Conservation (phyloP, 64 coral and sea anemone species). For the Actinia tenebrosa region DNA sequence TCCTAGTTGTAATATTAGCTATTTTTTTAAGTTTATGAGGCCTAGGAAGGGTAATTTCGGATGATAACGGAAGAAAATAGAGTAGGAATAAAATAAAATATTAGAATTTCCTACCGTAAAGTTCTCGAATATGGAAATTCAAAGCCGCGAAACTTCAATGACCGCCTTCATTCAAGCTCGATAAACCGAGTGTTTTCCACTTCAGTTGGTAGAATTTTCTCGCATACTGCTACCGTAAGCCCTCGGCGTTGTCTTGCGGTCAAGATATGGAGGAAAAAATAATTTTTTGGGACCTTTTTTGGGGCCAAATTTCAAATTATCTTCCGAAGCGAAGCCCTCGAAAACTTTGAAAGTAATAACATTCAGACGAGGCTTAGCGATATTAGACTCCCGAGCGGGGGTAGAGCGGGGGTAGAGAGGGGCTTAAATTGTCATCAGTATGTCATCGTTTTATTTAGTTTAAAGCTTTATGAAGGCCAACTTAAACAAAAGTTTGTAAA, state of each 20-base stretch:
- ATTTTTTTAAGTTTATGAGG: not conserved
- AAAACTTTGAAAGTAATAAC: constrained; percentile 13
- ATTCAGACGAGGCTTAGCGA: not conserved
- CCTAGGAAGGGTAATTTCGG: not conserved
- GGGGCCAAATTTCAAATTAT: not conserved
- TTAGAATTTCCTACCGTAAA: not conserved
- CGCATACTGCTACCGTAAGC: not conserved
- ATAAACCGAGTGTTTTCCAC: not conserved
- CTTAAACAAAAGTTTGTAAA: not conserved
- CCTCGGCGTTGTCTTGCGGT: not conserved
- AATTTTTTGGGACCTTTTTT: not conserved
- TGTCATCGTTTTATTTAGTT: not conserved
- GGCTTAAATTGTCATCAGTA: not conserved
- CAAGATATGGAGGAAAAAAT: not conserved
- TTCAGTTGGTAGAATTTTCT: not conserved
- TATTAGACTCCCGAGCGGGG: not conserved
- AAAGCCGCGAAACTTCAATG: not conserved
- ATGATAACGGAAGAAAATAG: not conserved
- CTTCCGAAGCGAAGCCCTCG: constrained; percentile 3
- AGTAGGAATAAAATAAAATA: not conserved
- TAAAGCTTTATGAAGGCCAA: not conserved
- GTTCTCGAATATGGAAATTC: constrained; percentile 4
- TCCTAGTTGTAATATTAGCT: not conserved
- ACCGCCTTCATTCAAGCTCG: not conserved
- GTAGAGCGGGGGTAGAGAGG: not conserved